These are phyloP conservation scores for Chroicocephalus ridibundus DNA, from an alignment of 2,113 vertebrate genomes.

Conservation along the genomic window DNA sequence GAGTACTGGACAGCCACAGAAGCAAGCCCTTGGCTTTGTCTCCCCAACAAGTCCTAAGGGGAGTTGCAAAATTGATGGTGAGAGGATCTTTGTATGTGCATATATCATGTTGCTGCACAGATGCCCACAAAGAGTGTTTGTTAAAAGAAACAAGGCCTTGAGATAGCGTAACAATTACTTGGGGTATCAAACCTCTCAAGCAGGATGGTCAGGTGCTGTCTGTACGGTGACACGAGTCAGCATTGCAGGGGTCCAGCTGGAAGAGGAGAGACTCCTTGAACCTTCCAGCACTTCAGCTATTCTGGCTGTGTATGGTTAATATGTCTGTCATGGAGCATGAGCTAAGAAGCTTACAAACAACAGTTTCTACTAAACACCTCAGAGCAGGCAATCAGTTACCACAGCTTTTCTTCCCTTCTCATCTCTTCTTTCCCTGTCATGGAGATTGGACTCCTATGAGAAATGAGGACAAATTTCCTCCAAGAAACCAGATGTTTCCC, in stretches of 20 bases:
- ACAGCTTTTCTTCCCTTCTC: neutral
- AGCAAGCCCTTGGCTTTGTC: neutral
- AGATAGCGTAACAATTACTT: accelerated
- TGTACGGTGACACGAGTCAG: neutral
- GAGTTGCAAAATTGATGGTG: neutral
- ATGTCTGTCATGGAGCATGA: accelerated
- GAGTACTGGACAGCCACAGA: neutral
- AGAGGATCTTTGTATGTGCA: neutral
- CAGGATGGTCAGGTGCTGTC: neutral
- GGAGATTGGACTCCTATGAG: neutral
- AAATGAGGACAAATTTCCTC: neutral
- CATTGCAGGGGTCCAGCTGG: neutral
- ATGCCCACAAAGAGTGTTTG: accelerated
- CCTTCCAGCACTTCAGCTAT: neutral
- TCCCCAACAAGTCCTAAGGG: neutral
- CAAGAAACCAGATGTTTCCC: neutral
- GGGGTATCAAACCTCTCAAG: neutral
- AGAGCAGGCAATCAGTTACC: neutral
- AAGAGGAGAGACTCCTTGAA: neutral
- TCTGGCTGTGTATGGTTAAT: neutral
- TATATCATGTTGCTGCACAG: neutral
- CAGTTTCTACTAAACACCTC: neutral
- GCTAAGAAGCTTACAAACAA: neutral
- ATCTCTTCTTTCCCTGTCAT: neutral
- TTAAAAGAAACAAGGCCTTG: neutral